Conservation (phyloP, 2,113 vertebrate genomes). For the Philantomba maxwellii region DNA sequence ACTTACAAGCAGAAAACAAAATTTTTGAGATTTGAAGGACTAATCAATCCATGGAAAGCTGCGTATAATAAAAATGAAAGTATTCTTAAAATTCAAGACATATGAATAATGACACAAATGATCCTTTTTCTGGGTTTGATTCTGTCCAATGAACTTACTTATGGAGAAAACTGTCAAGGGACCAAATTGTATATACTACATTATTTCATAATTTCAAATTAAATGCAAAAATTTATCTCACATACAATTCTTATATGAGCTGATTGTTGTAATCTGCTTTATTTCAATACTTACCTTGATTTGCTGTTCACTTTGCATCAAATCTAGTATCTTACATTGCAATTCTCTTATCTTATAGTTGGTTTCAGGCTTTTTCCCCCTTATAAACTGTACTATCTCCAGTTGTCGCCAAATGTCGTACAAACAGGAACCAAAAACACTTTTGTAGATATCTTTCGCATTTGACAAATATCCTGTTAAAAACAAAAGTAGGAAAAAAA, state of each 20-base stretch:
- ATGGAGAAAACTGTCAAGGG: not conserved
- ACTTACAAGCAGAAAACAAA: not conserved
- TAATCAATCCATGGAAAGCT: not conserved
- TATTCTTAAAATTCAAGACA: conserved; percentile 23
- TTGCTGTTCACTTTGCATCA: conserved; percentile 74
- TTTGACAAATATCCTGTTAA: conserved; percentile 86
- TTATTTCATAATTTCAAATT: conserved; percentile 8
- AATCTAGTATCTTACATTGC: conserved; percentile 76
- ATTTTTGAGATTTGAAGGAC: not conserved
- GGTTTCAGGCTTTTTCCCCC: conserved; percentile 79
- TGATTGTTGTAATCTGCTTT: not conserved
- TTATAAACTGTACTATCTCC: conserved; percentile 85
- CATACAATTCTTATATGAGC: conserved; percentile 31
- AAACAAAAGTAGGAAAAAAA: conserved; percentile 59
- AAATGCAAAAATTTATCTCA: conserved; percentile 27
- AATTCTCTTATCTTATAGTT: conserved; percentile 85
- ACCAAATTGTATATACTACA: not conserved
- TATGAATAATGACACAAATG: not conserved
- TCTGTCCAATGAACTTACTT: not conserved
- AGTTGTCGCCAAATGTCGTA: conserved; percentile 84
- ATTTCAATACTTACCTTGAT: conserved; percentile 72
- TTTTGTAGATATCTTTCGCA: conserved; percentile 80
- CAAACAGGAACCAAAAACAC: conserved; percentile 80
- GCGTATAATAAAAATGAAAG: not conserved
- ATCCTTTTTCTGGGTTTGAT: not conserved